These are phyloP conservation scores for Clarias batrachus DNA, from an alignment of 2,113 vertebrate genomes.

Conservation along the genomic window DNA sequence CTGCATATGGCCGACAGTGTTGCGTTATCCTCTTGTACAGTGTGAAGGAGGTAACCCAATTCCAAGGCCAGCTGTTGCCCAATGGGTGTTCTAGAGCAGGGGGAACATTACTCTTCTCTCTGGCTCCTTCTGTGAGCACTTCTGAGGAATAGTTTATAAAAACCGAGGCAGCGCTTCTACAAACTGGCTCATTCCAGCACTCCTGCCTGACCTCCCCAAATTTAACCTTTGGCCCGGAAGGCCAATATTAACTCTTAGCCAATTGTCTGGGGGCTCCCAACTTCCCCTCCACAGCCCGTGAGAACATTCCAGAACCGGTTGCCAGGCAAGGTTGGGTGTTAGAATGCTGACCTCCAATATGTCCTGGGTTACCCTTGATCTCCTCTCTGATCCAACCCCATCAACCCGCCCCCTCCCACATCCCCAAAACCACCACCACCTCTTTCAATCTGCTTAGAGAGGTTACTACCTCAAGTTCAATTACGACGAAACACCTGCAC, in stretches of 20 bases:
- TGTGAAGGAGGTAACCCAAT: slow-evolving; percentile 53
- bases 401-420: background rate
- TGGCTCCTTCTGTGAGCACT: slow-evolving; percentile 46
- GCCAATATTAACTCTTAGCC: slow-evolving; percentile 64
- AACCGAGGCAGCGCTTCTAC: slow-evolving; percentile 47
- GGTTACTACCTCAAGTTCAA: slow-evolving; percentile 19
- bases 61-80: slow-evolving; percentile 55
- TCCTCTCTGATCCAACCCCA: slow-evolving; percentile 37
- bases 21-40: slow-evolving; percentile 53
- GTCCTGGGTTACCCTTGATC: slow-evolving; percentile 59
- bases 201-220: slow-evolving; percentile 62
- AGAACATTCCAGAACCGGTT: slow-evolving; percentile 64
- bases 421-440: slow-evolving; percentile 12
- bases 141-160: slow-evolving; percentile 54
- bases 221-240: slow-evolving; percentile 65
- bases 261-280: slow-evolving; percentile 56
- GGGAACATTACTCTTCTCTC: slow-evolving; percentile 53
- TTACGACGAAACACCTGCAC: slow-evolving; percentile 54
- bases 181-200: slow-evolving; percentile 55
- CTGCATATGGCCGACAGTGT: slow-evolving; percentile 47
- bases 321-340: slow-evolving; percentile 58
- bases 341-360: slow-evolving; percentile 61
- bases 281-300: slow-evolving; percentile 56
- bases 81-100: slow-evolving; percentile 52
- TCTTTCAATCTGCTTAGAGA: too few relatives aligned